Evolutionary conservation across 2,797 vertebrate genomes (phyloP).

Genomic region (Peromyscus nudipes): DNA sequence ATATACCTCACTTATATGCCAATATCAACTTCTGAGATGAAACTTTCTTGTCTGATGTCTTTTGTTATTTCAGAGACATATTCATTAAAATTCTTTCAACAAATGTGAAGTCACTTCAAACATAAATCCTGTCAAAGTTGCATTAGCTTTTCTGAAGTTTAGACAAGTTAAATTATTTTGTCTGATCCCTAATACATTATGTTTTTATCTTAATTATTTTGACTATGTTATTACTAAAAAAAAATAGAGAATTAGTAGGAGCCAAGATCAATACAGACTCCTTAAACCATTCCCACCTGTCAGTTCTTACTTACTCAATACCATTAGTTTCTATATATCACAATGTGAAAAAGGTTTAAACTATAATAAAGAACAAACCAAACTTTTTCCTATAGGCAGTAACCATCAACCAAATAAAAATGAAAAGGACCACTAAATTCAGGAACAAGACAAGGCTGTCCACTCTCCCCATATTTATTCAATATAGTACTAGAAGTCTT

Average conservation of each 20-base stretch:
- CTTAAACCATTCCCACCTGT: not conserved
- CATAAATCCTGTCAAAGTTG: not conserved
- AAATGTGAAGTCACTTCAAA: not conserved
- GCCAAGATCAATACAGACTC: not conserved
- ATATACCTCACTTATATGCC: not conserved
- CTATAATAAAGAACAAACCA: not conserved
- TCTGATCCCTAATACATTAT: not conserved
- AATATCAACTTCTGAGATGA: not conserved
- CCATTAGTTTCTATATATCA: not conserved
- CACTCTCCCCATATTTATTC: no score
- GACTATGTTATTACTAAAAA: not conserved
- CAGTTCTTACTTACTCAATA: not conserved
- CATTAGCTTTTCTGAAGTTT: not conserved
- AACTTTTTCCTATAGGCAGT: not conserved
- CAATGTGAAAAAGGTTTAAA: not conserved
- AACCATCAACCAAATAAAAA: not conserved
- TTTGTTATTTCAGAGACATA: not conserved
- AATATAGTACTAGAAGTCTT: no score
- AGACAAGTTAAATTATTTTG: not conserved
- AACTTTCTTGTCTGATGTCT: not conserved
- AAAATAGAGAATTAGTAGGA: not conserved
- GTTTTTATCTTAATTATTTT: slow-evolving; percentile 49
- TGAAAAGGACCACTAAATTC: not conserved
- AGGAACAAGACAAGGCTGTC: no score
- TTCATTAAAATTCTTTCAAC: not conserved